phyloP scores from a whole-genome alignment of 2,113 vertebrate species.

The Pygoscelis adeliae region DNA sequence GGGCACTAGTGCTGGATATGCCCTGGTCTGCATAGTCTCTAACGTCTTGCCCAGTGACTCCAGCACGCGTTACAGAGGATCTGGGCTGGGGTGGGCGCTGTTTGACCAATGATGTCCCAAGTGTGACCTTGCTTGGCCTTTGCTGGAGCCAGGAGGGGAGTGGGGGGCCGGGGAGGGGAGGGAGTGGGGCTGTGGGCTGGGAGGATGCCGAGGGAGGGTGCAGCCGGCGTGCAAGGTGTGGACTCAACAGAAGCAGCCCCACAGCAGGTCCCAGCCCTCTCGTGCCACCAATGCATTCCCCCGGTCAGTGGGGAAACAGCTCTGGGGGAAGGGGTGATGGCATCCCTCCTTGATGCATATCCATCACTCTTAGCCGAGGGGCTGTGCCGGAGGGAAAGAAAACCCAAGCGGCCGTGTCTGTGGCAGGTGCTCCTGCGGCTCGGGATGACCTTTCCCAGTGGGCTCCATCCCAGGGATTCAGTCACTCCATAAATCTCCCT shows the following conservation, averaged over 20 bases:
- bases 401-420: accelerated
- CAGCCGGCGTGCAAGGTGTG: accelerated
- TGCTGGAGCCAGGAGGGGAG: neutral
- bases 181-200: neutral
- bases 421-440: neutral
- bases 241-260: accelerated
- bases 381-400: neutral
- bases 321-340: no score
- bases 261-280: neutral
- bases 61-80: neutral
- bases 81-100: neutral
- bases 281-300: accelerated
- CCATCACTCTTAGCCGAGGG: neutral
- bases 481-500: neutral
- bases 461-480: neutral
- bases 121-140: neutral
- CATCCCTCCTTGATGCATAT: accelerated
- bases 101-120: neutral
- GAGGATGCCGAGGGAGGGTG: neutral
- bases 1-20: neutral
- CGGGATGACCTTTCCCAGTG: neutral
- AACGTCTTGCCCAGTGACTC: neutral
- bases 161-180: accelerated
- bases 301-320: neutral
- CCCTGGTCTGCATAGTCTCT: neutral